Evolutionary conservation across 2,113 vertebrate species (phyloP).

Genomic region (Poeciliopsis retropinna): DNA sequence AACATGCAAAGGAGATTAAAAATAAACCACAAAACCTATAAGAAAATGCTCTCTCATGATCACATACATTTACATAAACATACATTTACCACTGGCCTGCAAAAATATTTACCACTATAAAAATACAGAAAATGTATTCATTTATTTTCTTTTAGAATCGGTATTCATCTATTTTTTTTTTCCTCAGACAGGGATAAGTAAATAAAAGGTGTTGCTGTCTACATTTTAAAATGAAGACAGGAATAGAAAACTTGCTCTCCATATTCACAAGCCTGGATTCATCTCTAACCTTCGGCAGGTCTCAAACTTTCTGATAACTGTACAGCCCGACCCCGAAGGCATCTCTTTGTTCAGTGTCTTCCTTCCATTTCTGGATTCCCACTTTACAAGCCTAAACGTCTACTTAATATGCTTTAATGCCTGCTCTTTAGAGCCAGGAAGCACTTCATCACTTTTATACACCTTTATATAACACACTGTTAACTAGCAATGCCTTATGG

Average conservation of each 20-base stretch:
- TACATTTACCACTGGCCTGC: background rate
- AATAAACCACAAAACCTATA: too few species aligned
- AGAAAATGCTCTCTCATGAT: too few species aligned
- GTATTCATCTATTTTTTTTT: background rate
- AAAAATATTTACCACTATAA: background rate
- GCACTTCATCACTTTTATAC: slow-evolving; percentile 86
- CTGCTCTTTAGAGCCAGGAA: slow-evolving; percentile 81
- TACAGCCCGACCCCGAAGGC: slow-evolving; percentile 76
- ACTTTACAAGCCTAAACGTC: slow-evolving; percentile 85
- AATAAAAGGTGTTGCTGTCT: background rate
- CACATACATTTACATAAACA: background rate
- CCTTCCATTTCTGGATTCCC: slow-evolving; percentile 80
- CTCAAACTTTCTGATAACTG: slow-evolving; percentile 74
- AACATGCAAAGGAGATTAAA: too few species aligned
- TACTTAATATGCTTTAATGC: slow-evolving; percentile 88
- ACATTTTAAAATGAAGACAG: slow-evolving; percentile 11
- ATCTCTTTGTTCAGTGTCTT: slow-evolving; percentile 76
- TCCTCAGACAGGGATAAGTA: background rate
- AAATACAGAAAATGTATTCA: background rate
- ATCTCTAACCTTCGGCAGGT: slow-evolving; percentile 56
- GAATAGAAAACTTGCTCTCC: slow-evolving; percentile 23
- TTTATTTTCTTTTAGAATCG: background rate
- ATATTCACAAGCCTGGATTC: slow-evolving; percentile 53
- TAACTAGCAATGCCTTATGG: slow-evolving; percentile 85
- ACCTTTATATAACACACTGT: slow-evolving; percentile 88